These are phyloP conservation scores for Myrmecobius fasciatus DNA, from an alignment of 2,113 vertebrate genomes.

Conservation along the genomic window DNA sequence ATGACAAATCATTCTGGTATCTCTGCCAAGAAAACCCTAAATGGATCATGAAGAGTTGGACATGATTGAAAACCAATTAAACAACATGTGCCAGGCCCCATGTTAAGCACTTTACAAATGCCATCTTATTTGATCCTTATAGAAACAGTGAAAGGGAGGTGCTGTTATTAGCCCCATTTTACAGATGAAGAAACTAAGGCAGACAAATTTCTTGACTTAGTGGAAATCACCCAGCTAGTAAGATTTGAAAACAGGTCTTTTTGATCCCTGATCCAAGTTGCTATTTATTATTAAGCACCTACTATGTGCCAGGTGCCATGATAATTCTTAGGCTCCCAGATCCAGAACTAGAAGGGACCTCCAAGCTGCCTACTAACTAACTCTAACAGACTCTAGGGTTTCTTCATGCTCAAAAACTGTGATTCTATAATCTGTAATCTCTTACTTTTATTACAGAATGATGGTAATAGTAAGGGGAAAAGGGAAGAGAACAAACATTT, in stretches of 20 bases:
- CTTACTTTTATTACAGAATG: neutral
- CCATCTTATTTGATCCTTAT: neutral
- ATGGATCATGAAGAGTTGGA: neutral
- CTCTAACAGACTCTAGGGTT: neutral
- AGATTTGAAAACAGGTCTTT: neutral
- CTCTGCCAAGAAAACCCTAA: neutral
- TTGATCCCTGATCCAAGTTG: neutral
- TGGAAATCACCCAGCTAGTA: neutral
- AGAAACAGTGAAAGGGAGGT: too few relatives aligned
- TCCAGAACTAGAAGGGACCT: neutral
- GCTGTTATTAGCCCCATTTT: neutral
- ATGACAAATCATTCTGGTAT: neutral
- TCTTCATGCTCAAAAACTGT: neutral
- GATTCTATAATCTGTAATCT: neutral
- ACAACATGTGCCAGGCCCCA: neutral
- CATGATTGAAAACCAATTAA: neutral
- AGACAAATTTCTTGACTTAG: neutral
- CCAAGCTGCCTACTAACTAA: neutral
- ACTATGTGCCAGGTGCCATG: neutral
- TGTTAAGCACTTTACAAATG: neutral
- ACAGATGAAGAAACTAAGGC: neutral
- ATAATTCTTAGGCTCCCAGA: neutral
- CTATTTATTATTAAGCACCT: neutral
- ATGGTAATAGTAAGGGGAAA: neutral
- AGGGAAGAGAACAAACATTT: neutral